These are phyloP conservation scores for Cheirogaleus major DNA, from an alignment of 2,797 vertebrate genomes.

Conservation along the genomic window DNA sequence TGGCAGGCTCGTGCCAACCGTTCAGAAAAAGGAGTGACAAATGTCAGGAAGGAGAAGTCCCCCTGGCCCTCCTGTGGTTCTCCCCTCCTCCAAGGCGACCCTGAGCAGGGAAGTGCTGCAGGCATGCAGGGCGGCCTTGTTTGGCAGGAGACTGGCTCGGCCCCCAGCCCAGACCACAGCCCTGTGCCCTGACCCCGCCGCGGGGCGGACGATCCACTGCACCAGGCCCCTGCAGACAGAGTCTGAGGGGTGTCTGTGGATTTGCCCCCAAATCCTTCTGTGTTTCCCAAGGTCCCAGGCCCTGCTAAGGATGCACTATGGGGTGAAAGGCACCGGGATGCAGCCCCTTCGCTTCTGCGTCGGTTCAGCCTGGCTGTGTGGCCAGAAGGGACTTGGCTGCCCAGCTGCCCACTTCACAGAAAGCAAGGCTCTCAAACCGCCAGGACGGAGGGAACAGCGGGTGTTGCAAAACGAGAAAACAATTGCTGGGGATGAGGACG, in stretches of 20 bases:
- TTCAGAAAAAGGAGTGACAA: neutral
- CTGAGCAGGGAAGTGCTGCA: rapidly evolving
- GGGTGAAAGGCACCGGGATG: rapidly evolving
- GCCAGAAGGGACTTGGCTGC: neutral
- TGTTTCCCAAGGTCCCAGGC: rapidly evolving
- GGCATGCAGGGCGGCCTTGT: rapidly evolving
- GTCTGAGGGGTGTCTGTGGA: rapidly evolving
- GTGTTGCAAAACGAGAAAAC: neutral
- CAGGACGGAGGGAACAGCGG: rapidly evolving
- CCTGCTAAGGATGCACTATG: neutral
- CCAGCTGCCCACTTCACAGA: neutral
- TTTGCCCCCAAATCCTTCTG: neutral
- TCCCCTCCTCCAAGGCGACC: no score
- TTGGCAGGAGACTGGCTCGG: neutral
- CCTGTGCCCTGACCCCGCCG: neutral
- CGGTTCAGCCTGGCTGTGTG: rapidly evolving
- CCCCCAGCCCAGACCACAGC: neutral
- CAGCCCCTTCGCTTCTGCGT: rapidly evolving
- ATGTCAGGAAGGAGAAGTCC: neutral
- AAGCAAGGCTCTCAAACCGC: neutral
- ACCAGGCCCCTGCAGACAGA: neutral
- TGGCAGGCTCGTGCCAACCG: rapidly evolving
- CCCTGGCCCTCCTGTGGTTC: rapidly evolving
- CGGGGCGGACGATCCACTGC: rapidly evolving
- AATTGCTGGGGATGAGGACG: constrained; percentile 28